Percentiles rank a stretch among this genome's conserved stretches.
phyloP scores from a whole-genome alignment of 2,888 invertebrate species.

The Chaetoderma sp. region DNA sequence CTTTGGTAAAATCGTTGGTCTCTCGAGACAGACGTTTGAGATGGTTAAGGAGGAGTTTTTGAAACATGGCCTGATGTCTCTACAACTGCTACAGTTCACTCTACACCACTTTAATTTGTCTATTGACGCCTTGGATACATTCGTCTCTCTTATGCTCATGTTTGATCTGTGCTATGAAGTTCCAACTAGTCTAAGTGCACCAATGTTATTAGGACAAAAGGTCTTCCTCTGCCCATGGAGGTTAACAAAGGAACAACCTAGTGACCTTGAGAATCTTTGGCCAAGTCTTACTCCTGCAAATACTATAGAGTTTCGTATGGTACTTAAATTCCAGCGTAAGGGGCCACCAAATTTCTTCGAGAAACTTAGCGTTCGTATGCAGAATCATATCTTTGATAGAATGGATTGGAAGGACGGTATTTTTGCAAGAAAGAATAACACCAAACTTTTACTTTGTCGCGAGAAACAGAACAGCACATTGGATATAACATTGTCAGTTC shows the following conservation, averaged over 20 bases:
- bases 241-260: conserved; percentile 43
- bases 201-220: conserved; percentile 41
- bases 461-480: conserved; percentile 37
- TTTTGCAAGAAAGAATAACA: conserved; percentile 47
- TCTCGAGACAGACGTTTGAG: conserved; percentile 34
- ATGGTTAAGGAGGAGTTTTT: conserved; percentile 51
- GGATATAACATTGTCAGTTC: conserved; percentile 45
- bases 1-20: conserved; percentile 39
- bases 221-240: conserved; percentile 62
- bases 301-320: conserved; percentile 40
- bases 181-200: conserved; percentile 37
- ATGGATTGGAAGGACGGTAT: conserved; percentile 60
- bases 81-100: conserved; percentile 51
- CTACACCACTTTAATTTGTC: conserved; percentile 52
- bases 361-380: conserved; percentile 54
- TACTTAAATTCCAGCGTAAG: conserved; percentile 48
- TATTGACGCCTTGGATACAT: conserved; percentile 49
- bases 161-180: conserved; percentile 62
- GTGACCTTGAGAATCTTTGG: conserved; percentile 46
- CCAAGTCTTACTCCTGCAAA: conserved; percentile 36
- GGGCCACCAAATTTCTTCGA: conserved; percentile 61
- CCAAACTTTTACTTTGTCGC: conserved; percentile 44
- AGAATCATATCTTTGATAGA: conserved; percentile 46
- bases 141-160: conserved; percentile 55
- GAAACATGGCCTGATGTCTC: conserved; percentile 50